These are phyloP conservation scores for Tenthredo distinguenda DNA, from an alignment of 2,888 invertebrate species.

Conservation along the genomic window DNA sequence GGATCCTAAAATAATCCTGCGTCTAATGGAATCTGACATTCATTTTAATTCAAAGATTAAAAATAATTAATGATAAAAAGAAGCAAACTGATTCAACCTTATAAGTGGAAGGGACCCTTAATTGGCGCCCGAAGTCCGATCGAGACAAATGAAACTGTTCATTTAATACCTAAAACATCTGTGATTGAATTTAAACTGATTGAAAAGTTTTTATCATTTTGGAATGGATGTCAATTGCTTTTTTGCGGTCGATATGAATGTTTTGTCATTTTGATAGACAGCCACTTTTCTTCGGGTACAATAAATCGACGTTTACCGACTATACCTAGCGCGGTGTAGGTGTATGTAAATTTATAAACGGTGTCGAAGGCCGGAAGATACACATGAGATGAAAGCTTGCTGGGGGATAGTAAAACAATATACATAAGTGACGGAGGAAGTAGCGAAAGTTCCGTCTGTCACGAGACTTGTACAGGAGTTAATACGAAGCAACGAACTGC, in stretches of 20 bases:
- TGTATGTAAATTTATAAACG: not conserved
- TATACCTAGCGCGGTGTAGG: not conserved
- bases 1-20: not conserved
- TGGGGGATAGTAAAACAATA: slow-evolving; percentile 56
- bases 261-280: slow-evolving; percentile 4
- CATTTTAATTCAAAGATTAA: not conserved
- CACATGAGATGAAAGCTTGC: slow-evolving; percentile 35
- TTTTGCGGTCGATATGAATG: not conserved
- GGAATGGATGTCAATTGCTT: not conserved
- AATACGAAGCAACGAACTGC: not conserved
- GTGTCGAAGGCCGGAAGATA: slow-evolving; percentile 30
- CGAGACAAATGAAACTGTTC: not conserved
- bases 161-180: not conserved
- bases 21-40: not conserved
- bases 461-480: slow-evolving; percentile 5
- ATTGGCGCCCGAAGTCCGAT: too few relatives aligned
- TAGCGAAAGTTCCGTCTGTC: slow-evolving; percentile 57
- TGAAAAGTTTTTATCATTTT: not conserved
- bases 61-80: not conserved
- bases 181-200: not conserved
- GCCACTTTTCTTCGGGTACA: not conserved
- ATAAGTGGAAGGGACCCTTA: too few relatives aligned
- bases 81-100: too few relatives aligned
- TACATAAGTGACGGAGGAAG: slow-evolving; percentile 58
- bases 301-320: not conserved